Evolutionary conservation across 2,797 vertebrate genomes (phyloP), one percentile per base, ranked within the genome.

Genomic region (Cyprinella venusta): DNA sequence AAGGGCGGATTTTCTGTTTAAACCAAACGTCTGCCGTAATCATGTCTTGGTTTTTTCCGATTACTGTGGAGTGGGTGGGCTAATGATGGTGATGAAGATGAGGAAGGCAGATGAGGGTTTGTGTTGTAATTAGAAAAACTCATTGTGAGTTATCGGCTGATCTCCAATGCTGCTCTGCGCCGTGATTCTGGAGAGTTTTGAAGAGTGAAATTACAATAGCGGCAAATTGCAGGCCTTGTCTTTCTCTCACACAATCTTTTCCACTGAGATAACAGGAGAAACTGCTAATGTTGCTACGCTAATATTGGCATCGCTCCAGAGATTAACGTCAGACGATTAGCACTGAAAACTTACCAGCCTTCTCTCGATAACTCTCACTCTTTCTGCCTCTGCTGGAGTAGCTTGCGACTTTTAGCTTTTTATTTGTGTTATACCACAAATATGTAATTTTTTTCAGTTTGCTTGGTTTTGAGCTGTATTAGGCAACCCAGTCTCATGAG

Each of bases 51-150:
- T 72, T 64, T 74, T 74, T 64, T 52, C 54, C 8, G 30, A 15
- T 79, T 38, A 3, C 26, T 18, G 21, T 48, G 45, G 48, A 81
- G 82, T 72, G 59, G 30, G 78, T 54, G 86, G 79, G 68, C 76
- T 81, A 88, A 86, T 69, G 19, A 26, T 19, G 30, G 61, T 65
- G 74, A 72, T 69, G 61, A 84, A 87, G 89, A 88, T 86, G 69
- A 67, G 64, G 59, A 85, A 88, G 89, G 87, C 85, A 89, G 87
- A 85, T 78, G 72, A n/a, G 10, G 38, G 50, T 48, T 82, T 1
- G 69, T 48, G 69, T n/a, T 33, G 56, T 70, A 85, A 71, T 68
- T 48, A 63, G 24, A 80, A 72, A 33, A 68, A 56, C 42, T 74
- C 69, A 9, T 74, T 81, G 69, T 50, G 59, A 64, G 80, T 38